Base-by-base conservation (phyloP, 2,113 vertebrate species). In the Manacus vitellinus region DNA sequence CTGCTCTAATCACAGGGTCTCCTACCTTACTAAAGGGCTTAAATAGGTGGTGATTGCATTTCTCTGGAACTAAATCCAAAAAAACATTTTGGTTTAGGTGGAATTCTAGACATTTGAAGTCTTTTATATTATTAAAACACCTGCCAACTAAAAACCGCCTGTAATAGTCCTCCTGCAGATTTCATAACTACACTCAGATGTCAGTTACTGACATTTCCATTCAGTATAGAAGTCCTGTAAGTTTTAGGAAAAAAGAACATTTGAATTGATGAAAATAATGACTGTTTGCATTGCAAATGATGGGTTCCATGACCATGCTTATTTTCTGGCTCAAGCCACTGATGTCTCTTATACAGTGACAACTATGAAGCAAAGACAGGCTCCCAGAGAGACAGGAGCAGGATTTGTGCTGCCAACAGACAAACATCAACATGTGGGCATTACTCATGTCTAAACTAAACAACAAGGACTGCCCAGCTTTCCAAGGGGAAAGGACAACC, bases 391-490 rank as follows among this genome's bases (percentile, higher is more conserved):
- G 1, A 43, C 49, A 51, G 46, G 13, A 47, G 73, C 37, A 14
- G 31, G 17, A 56, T 25, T 4, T 37, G 35, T 22, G 35, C 37
- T 85, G 75, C 76, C 33, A 49, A 37, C 31, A 56, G 44, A 54
- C 27, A 43, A 65, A 46, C 6, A 3, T 1, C 14, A 51, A 58
- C 0, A 0, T 24, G 46, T 17, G 11, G 5, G 12, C n/a, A 6
- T 31, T 9, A 22, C 23, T 49, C 24, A 9, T 4, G 17, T 10
- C 37, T 9, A 21, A 67, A 54, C 11, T 11, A 12, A 44, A 74
- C 23, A 19, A 20, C 41, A 33, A 63, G 11, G 19, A 14, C 13
- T 35, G 23, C 13, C 41, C 17, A 20, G 1, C 67, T 88, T 33
- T 63, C 68, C 44, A n/a, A 56, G 46, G 55, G 47, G 8, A 59